These are phyloP conservation scores for Prolemur simus DNA, from an alignment of 2,113 vertebrate species.

Conservation along the genomic window DNA sequence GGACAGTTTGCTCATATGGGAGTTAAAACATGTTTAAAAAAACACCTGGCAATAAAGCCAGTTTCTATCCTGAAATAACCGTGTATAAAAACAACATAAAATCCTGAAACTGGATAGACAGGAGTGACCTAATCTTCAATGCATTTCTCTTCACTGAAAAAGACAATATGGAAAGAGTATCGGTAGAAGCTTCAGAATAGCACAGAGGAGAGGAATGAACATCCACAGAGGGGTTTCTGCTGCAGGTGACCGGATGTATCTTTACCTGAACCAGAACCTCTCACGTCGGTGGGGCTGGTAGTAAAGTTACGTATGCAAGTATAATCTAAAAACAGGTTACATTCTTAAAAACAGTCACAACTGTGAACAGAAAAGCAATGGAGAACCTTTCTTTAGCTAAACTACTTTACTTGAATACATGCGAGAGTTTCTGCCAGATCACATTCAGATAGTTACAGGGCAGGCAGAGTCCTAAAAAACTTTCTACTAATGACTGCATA, in stretches of 20 bases:
- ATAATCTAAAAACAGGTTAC: conserved; percentile 74
- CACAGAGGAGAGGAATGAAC: background rate
- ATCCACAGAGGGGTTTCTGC: background rate
- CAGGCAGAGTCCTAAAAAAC: conserved; percentile 62
- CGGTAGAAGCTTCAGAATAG: conserved; percentile 26
- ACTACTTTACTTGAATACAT: conserved; percentile 78
- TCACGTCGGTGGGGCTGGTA: conserved; percentile 45
- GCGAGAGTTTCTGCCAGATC: conserved; percentile 76
- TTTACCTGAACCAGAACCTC: conserved; percentile 63
- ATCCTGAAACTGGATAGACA: conserved; percentile 67
- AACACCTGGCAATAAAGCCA: conserved; percentile 82
- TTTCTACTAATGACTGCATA: conserved; percentile 81
- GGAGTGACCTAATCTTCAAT: conserved; percentile 52
- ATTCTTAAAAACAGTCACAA: conserved; percentile 71
- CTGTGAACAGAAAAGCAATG: conserved; percentile 72
- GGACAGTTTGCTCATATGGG: conserved; percentile 84
- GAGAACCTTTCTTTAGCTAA: conserved; percentile 76
- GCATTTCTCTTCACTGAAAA: conserved; percentile 74
- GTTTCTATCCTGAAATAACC: conserved; percentile 77
- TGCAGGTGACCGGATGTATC: background rate
- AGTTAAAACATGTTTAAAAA: conserved; percentile 85
- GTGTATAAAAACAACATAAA: conserved; percentile 84
- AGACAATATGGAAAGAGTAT: conserved; percentile 60
- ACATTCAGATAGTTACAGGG: conserved; percentile 60
- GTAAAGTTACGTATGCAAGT: conserved; percentile 71